Evolutionary conservation across 2,888 invertebrate species (phyloP).

Genomic region (Antitype chi): DNA sequence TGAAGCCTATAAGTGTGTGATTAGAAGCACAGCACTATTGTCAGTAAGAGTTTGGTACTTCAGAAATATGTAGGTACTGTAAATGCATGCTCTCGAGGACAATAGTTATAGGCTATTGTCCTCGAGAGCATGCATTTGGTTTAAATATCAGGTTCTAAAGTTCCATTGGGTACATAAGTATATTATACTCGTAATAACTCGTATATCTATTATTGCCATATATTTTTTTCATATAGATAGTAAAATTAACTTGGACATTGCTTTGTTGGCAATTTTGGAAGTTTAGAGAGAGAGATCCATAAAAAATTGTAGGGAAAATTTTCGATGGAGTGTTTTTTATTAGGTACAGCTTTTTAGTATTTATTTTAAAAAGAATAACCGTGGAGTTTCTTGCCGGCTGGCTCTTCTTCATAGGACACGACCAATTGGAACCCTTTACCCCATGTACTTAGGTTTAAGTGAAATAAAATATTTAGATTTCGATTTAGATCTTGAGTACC

Average conservation of each 20-base stretch:
- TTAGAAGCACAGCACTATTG: not conserved
- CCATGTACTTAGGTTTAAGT: too few species aligned
- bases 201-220: not conserved
- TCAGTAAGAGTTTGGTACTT: constrained; percentile 1
- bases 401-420: too few species aligned
- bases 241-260: too few species aligned
- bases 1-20: constrained; percentile 10
- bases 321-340: not conserved
- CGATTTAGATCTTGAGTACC: too few species aligned
- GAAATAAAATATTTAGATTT: too few species aligned
- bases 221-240: not conserved
- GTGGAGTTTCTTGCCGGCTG: too few species aligned
- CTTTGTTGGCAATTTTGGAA: not conserved
- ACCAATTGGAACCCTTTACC: too few species aligned
- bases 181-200: too few species aligned
- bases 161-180: not conserved
- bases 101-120: not conserved
- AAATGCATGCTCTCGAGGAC: not conserved
- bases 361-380: too few species aligned
- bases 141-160: not conserved
- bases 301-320: not conserved
- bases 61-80: not conserved
- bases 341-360: not conserved
- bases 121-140: not conserved
- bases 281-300: too few species aligned